Conservation (phyloP, 2,797 vertebrate species). For the Notolabrus celidotus region DNA sequence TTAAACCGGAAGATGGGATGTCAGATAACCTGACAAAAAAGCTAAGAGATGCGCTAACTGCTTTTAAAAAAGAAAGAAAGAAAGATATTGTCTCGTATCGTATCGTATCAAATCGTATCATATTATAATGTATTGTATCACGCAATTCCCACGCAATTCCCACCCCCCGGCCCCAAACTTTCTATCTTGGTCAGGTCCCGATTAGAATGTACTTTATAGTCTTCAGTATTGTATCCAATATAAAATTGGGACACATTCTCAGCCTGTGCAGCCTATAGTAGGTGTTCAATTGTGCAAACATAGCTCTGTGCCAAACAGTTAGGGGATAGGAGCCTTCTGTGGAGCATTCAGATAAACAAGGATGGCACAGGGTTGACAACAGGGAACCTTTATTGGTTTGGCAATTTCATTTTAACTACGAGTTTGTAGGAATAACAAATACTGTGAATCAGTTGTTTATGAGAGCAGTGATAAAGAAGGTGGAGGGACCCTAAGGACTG, state of each 20-base stretch:
- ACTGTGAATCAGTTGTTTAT: constrained; percentile 36
- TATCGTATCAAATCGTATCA: no score
- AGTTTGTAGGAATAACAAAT: constrained; percentile 44
- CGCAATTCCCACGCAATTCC: no score
- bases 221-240: background rate
- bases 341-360: background rate
- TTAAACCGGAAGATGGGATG: no score
- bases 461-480: constrained; percentile 34
- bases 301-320: background rate
- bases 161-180: no score
- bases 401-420: constrained; percentile 37
- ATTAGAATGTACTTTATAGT: no score
- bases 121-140: no score
- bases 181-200: no score
- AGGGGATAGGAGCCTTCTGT: background rate
- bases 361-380: constrained; percentile 5
- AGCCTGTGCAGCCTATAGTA: background rate
- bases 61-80: no score
- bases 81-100: no score
- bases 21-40: no score
- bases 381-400: constrained; percentile 21
- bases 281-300: background rate
- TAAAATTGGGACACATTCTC: background rate
- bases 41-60: no score
- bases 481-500: constrained; percentile 41